Evolutionary conservation across 2,888 invertebrate genomes (phyloP), one percentile per base, ranked within the genome.

Genomic region (Tridacna gigas): DNA sequence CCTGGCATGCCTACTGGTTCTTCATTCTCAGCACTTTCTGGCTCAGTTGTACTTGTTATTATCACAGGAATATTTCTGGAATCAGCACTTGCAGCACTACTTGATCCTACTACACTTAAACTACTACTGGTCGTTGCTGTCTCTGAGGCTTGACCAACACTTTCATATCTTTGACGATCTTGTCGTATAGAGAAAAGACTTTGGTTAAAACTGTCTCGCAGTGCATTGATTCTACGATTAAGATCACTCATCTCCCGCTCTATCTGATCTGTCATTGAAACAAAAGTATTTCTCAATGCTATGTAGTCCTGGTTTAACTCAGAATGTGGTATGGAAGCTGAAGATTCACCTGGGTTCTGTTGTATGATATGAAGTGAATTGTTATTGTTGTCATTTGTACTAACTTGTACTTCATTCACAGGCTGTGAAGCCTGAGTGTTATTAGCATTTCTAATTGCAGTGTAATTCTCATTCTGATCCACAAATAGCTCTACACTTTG

Each of bases 241-340:
- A 92, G 81, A 77, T 91, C 91, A 45, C 87, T 89, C 86, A 92
- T 91, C 86, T 92, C 90, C 37, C 86, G 84, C 78, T 90, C 90
- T 47, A 91, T 86, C 60, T 89, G 85, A 25, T 89, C 86, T 13
- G 91, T 91, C 78, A 91, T 89, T 0, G 86, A 82, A 9, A 86
- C 89, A 82, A 89, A 88, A 76, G 88, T 88, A 51, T 88, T 84
- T 26, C 88, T 74, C 22, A 86, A 48, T n/a, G 69, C 18, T 5
- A 75, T 47, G 22, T 84, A 75, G 45, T 63, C 65, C 47, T 28
- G 61, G 13, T 75, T 47, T 13, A 22, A 20, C 47, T 75, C 61
- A 2, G n/a, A 37, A 18, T 61, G 20, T 63, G 63, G 22, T 48
- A 13, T 28, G n/a, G 71, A 26, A 25, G 71, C 22, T 5, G 47